phyloP scores from a whole-genome alignment of 1,140 invertebrate genomes.

The Bactericera cockerelli region DNA sequence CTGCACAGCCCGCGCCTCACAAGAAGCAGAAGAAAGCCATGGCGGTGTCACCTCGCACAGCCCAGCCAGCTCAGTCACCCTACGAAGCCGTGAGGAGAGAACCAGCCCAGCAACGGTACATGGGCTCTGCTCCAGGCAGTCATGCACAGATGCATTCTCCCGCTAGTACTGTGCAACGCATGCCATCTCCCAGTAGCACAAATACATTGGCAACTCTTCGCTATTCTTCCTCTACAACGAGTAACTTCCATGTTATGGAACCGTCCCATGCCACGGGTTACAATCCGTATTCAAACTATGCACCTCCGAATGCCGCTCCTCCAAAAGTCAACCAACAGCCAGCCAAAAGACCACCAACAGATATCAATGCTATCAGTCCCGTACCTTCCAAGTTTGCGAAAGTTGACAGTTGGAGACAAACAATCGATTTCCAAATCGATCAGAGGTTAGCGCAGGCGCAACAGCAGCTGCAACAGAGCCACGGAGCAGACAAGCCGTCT shows the following conservation, averaged over 20 bases:
- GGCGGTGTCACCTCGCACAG: background rate
- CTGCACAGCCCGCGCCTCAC: constrained; percentile 6
- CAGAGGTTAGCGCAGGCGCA: constrained; percentile 28
- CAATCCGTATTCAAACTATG: too few relatives aligned
- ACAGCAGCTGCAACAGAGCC: constrained; percentile 17
- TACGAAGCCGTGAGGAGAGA: too few relatives aligned
- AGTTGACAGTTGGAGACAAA: constrained; percentile 33
- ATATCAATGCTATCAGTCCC: constrained; percentile 15
- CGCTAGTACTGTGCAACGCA: too few relatives aligned
- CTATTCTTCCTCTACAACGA: too few relatives aligned
- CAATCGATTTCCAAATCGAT: constrained; percentile 38
- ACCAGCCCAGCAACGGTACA: background rate
- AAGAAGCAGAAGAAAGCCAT: constrained; percentile 14
- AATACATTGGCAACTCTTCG: too few relatives aligned
- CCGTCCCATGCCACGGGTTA: too few relatives aligned
- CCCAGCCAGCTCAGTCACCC: background rate
- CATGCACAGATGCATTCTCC: too few relatives aligned
- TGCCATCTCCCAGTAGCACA: too few relatives aligned
- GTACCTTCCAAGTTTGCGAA: constrained; percentile 33
- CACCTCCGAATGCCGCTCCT: too few relatives aligned
- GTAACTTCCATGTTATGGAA: too few relatives aligned
- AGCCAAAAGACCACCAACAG: constrained; percentile 11
- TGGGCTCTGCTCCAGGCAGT: too few relatives aligned
- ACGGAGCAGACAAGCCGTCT: background rate
- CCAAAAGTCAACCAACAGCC: background rate